Evolutionary conservation across 2,888 invertebrate species (phyloP), one percentile per base, ranked within the genome.

Genomic region (Hylaea fasciaria): DNA sequence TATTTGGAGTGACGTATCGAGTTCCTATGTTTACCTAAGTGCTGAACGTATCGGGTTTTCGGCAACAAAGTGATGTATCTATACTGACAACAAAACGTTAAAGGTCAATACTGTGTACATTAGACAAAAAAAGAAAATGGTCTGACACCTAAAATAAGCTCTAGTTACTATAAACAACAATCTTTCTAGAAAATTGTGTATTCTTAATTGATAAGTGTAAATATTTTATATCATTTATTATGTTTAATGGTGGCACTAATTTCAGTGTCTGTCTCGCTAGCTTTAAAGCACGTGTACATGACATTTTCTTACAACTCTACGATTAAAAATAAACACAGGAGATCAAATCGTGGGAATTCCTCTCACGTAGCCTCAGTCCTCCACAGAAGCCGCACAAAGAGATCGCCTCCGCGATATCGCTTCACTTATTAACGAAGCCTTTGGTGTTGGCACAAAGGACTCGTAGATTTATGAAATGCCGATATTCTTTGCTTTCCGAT

Each of bases 1-100:
- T 49, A 59, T 59, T 59, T 49, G 48, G 14, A 32, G 32, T 41
- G 48, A 22, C 40, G 29, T 44, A 57, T 57, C n/a, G 28, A 0
- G 53, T 59, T 59, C 43, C 52, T 48, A 48, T 35, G 32, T 53
- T 32, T 32, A 32, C 32, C 32, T 7, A 32, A 32, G 22, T 22
- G 2, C 22, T 22, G 50, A 47, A 48, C 9, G 49, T 49, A 46
- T 57, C 40, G 45, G 50, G 13, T 45, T 50, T 44, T 46, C 13
- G 35, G 14, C 40, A 43, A 3, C 22, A n/a, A n/a, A n/a, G n/a
- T 22, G 22, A 22, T 22, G 22, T 22, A 22, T 5, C 22, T 22
- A 22, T 22, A 22, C 22, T 22, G 2, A 22, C 22, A 22, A 22
- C 5, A 5, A 22, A 22, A 22, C 22, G 22, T 22, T 22, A 2